phyloP scores from a whole-genome alignment of 2,797 vertebrate genomes.

The Moxostoma hubbsi region DNA sequence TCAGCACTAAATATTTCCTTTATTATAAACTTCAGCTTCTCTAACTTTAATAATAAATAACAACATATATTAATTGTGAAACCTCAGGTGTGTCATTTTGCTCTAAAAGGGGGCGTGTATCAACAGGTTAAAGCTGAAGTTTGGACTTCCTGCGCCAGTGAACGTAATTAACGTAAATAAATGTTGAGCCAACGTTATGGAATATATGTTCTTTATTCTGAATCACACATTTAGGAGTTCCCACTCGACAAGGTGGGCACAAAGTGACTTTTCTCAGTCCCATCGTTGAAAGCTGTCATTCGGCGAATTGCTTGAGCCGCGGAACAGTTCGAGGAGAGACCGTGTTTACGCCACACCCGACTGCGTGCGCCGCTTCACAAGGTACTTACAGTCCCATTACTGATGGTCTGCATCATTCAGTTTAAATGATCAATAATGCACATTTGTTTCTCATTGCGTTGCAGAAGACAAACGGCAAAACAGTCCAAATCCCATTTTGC shows the following conservation, averaged over 20 bases:
- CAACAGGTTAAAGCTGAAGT: no score
- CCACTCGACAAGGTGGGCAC: conserved; percentile 50
- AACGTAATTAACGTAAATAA: no score
- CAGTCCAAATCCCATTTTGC: conserved; percentile 68
- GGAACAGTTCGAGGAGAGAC: conserved; percentile 57
- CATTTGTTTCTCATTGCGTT: background rate
- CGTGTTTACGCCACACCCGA: conserved; percentile 73
- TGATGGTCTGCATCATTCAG: no score
- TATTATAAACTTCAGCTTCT: no score
- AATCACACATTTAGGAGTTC: conserved; percentile 26
- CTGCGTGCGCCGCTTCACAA: conserved; percentile 51
- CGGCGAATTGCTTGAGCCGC: conserved; percentile 58
- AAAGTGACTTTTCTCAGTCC: conserved; percentile 72
- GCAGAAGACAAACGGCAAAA: conserved; percentile 61
- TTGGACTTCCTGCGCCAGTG: no score
- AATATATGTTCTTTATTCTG: no score
- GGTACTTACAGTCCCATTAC: conserved; percentile 6
- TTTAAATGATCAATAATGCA: background rate
- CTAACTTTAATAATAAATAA: no score
- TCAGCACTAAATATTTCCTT: no score
- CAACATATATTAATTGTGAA: no score
- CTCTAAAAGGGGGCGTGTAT: no score
- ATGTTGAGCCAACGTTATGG: no score
- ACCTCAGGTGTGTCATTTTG: no score
- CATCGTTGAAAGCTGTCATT: conserved; percentile 56